phyloP scores from a whole-genome alignment of 2,113 vertebrate genomes.

The Erythrocercus mccallii region DNA sequence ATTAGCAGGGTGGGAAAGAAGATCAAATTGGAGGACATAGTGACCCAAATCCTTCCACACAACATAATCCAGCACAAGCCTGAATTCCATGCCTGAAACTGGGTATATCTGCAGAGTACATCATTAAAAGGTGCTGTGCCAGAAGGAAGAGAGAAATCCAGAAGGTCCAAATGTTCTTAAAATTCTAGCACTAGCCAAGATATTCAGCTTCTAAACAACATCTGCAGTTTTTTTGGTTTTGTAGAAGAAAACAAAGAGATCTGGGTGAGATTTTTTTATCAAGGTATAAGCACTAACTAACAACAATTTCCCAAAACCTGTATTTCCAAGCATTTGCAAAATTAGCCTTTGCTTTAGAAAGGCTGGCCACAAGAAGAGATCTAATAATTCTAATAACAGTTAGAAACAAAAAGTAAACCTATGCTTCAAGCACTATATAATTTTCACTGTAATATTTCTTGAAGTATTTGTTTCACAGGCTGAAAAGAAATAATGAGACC shows the following conservation, averaged over 20 bases:
- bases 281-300: neutral
- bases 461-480: neutral
- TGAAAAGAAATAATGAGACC: neutral
- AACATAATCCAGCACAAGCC: conserved; percentile 16
- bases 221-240: neutral
- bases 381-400: neutral
- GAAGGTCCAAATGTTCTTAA: neutral
- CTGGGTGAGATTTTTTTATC: neutral
- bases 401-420: neutral
- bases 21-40: conserved; percentile 44
- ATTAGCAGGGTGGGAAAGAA: conserved; percentile 21
- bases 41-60: conserved; percentile 47
- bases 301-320: neutral
- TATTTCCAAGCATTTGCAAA: neutral
- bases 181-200: neutral
- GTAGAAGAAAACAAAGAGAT: neutral
- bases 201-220: neutral
- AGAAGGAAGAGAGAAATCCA: neutral
- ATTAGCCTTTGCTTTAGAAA: neutral
- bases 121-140: neutral
- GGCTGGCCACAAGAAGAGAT: neutral
- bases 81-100: neutral
- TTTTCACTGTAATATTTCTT: neutral
- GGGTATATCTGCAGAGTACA: neutral
- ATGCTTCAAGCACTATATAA: neutral